phyloP scores from a whole-genome alignment of 2,113 vertebrate species.

The Carettochelys insculpta region DNA sequence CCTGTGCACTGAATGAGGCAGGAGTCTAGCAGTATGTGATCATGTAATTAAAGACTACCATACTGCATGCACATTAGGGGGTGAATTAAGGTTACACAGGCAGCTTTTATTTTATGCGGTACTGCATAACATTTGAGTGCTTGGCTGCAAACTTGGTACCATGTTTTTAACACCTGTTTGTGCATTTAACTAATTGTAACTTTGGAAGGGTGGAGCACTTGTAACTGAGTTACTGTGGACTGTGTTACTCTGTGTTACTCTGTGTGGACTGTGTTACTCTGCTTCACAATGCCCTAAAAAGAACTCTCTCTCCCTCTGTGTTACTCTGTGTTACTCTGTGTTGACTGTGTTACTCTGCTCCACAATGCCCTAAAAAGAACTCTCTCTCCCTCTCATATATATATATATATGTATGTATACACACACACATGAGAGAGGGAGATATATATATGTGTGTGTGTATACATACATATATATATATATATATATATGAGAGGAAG shows the following conservation, averaged over 20 bases:
- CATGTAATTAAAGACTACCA: not conserved
- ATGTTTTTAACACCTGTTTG: not conserved
- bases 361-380: not conserved
- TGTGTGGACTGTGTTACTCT: too few relatives aligned
- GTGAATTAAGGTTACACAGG: not conserved
- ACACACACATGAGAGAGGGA: too few relatives aligned
- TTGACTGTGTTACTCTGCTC: not conserved
- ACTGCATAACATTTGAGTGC: not conserved
- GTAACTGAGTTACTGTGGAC: too few relatives aligned
- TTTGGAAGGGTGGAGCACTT: not conserved
- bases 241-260: not conserved
- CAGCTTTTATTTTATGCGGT: not conserved
- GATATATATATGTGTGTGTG: too few relatives aligned
- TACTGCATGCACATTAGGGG: not conserved
- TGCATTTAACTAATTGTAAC: not conserved
- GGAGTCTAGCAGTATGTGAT: not conserved
- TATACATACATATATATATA: too few relatives aligned
- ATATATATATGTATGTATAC: too few relatives aligned
- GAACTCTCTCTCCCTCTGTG: too few relatives aligned
- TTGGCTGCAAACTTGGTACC: not conserved
- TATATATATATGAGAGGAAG: too few relatives aligned
- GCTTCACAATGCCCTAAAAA: not conserved
- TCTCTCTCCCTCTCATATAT: too few relatives aligned
- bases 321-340: not conserved
- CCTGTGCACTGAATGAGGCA: not conserved